Evolutionary conservation across 2,797 vertebrate genomes (phyloP).

Genomic region (Alfaro cultratus): DNA sequence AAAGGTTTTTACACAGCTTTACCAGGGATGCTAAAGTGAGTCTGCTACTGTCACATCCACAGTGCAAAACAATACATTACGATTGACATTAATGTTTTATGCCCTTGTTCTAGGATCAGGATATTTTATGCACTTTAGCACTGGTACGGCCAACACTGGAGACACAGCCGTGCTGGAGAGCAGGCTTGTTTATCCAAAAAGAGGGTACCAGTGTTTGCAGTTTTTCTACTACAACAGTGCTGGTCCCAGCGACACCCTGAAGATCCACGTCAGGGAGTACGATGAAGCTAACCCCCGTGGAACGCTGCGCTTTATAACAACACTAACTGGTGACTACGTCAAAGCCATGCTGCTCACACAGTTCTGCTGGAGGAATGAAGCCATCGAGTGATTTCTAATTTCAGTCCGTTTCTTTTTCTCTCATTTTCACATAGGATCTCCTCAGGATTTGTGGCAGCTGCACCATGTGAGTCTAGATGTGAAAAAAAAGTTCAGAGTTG

Average conservation of each 20-base stretch:
- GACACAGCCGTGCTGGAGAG: constrained; percentile 85
- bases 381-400: neutral
- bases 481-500: constrained; percentile 86
- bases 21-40: neutral
- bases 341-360: neutral
- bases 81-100: constrained; percentile 11
- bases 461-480: constrained; percentile 82
- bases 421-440: constrained; percentile 61
- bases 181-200: constrained; percentile 86
- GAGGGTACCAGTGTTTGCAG: constrained; percentile 90
- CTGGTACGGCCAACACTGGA: constrained; percentile 55
- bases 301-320: constrained; percentile 73
- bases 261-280: constrained; percentile 85
- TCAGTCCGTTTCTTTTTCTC: constrained; percentile 8
- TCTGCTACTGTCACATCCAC: neutral
- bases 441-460: constrained; percentile 85
- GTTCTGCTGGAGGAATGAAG: neutral
- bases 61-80: neutral
- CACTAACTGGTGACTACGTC: constrained; percentile 79
- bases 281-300: constrained; percentile 64
- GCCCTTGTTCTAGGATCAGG: constrained; percentile 79
- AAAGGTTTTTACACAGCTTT: neutral
- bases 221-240: constrained; percentile 91
- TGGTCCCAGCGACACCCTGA: constrained; percentile 72
- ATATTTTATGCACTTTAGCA: constrained; percentile 92